phyloP scores from a whole-genome alignment of 1,140 invertebrate genomes.

The Drosophila triauraria region DNA sequence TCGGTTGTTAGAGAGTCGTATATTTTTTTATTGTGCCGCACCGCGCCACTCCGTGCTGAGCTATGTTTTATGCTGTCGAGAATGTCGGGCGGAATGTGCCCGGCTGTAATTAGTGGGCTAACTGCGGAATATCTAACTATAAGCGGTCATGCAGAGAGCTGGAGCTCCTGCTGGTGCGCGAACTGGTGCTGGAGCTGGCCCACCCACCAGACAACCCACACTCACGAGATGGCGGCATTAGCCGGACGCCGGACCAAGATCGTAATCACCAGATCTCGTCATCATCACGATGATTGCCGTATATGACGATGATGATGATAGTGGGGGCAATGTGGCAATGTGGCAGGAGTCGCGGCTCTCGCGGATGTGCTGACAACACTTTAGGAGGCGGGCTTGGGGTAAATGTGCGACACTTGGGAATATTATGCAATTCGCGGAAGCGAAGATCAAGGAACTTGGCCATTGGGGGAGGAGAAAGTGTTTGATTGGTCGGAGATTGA shows the following conservation, averaged over 20 bases:
- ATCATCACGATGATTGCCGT: constrained; percentile 29
- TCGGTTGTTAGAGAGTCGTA: constrained; percentile 55
- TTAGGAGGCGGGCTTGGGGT: constrained; percentile 12
- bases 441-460: neutral
- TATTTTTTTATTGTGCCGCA: constrained; percentile 30
- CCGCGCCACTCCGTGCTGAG: neutral
- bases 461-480: neutral
- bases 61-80: constrained; percentile 39
- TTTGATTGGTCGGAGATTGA: neutral
- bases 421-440: constrained; percentile 22
- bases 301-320: constrained; percentile 9
- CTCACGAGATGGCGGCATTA: constrained; percentile 53
- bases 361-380: constrained; percentile 32
- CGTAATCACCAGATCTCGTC: constrained; percentile 34
- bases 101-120: constrained; percentile 74
- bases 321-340: constrained; percentile 16
- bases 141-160: constrained; percentile 51
- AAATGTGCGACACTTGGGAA: constrained; percentile 36
- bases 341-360: constrained; percentile 11
- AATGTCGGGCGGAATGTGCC: constrained; percentile 62
- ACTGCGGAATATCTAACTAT: constrained; percentile 52
- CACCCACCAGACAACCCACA: constrained; percentile 49
- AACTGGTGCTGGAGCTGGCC: constrained; percentile 18
- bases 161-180: constrained; percentile 11
- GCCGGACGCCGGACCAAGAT: constrained; percentile 30